Evolutionary conservation across 2,797 vertebrate species (phyloP).

Genomic region (Melanogrammus aeglefinus): DNA sequence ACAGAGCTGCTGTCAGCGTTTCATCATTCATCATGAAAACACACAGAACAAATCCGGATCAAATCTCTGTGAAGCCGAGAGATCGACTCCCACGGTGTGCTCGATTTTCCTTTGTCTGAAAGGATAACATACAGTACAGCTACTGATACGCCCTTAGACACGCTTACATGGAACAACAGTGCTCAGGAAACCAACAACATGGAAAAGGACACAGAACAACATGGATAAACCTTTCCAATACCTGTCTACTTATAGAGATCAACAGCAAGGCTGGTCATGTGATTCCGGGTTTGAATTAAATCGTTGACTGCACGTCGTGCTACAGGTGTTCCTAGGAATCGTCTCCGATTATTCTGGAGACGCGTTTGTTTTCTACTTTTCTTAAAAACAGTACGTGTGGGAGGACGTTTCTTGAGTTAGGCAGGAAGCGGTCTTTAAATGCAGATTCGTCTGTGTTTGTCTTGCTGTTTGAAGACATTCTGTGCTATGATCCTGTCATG

Average conservation of each 20-base stretch:
- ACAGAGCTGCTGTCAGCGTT: not conserved
- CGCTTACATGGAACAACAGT: too few species aligned
- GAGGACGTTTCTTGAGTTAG: not conserved
- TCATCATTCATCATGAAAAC: slow-evolving; percentile 3
- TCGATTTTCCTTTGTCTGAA: not conserved
- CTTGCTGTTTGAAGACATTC: not conserved
- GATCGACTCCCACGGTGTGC: not conserved
- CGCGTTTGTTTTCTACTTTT: too few species aligned
- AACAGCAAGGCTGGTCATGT: too few species aligned
- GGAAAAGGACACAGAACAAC: too few species aligned
- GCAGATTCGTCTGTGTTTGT: not conserved
- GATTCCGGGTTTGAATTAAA: too few species aligned
- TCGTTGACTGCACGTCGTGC: not conserved
- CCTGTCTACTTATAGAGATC: too few species aligned
- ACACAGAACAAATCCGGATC: not conserved
- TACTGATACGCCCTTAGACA: not conserved
- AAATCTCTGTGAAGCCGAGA: not conserved
- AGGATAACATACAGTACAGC: not conserved
- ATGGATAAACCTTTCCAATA: too few species aligned
- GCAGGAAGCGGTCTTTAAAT: not conserved
- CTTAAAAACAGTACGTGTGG: not conserved
- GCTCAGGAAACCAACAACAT: too few species aligned
- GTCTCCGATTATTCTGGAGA: not conserved
- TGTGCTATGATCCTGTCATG: not conserved
- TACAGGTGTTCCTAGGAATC: not conserved